Evolutionary conservation across 2,113 vertebrate species (phyloP), one percentile per base, ranked within the genome.

Genomic region (Oreocharis arfaki): DNA sequence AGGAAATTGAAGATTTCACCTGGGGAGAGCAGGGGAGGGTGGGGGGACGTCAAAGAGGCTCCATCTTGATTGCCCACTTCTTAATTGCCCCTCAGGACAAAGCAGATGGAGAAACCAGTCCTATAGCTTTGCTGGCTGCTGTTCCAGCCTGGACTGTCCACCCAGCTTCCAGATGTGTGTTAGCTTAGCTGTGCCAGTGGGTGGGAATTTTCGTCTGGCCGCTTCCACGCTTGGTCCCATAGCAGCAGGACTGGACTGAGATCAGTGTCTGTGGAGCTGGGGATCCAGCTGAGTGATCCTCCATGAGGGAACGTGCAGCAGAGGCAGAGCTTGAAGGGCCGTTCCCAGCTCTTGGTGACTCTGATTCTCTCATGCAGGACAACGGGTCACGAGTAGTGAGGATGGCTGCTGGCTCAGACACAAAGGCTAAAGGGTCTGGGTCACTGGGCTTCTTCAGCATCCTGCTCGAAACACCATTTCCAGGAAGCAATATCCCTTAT

Each of bases 1-100:
- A 97, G 95, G 95, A 96, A 95, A 96, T 90, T n/a, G 82, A 90
- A 78, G 60, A 81, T 86, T 90, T 81, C 64, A 81, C 35, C 41
- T 57, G 49, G 11, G 11, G 41, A 89, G 81, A 82, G 55, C 1
- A 20, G 10, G 3, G 8, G 5, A 69, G 69, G 42, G 56, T 44
- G 33, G 14, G 30, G 37, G 12, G 39, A 60, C 11, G 11, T 84
- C 79, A n/a, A 55, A 50, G 27, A 95, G 41, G 28, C 32, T 95
- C 65, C 39, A 11, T 89, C 61, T 67, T 64, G 52, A 84, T 50
- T 19, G 28, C 55, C 42, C 63, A 27, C 13, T 79, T 28, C 55
- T 53, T 83, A 76, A 65, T 37, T 80, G 16, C 44, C 35, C 13
- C 73, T 78, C 24, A 11, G 67, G 52, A 87, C n/a, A 78, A 64